Evolutionary conservation across 1,140 invertebrate genomes (phyloP).

Genomic region (Diploscapter pachys): DNA sequence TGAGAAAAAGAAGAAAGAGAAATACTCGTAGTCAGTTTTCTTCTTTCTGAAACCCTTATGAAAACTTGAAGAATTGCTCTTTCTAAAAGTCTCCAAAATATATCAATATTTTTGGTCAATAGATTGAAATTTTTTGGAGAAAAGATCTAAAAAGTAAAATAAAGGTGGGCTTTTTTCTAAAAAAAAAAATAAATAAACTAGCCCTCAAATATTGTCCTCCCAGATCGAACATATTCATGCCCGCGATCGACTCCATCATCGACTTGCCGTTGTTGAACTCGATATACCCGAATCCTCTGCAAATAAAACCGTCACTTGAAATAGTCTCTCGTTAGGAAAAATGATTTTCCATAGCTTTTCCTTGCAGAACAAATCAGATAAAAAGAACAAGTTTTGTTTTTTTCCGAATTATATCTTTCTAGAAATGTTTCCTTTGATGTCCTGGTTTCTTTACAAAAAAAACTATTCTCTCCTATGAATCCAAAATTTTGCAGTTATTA

Average conservation of each 20-base stretch:
- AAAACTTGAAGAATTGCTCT: too few species aligned
- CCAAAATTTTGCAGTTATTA: neutral
- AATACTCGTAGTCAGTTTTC: too few species aligned
- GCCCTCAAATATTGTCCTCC: constrained; percentile 85
- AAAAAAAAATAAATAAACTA: constrained; percentile 10
- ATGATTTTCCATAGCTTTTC: too few species aligned
- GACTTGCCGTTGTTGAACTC: constrained; percentile 91
- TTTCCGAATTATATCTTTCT: constrained; percentile 59
- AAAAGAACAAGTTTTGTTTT: constrained; percentile 62
- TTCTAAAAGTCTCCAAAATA: too few species aligned
- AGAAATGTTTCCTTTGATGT: too few species aligned
- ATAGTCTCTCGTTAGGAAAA: too few species aligned
- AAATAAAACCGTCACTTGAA: constrained; percentile 1
- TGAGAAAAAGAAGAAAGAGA: too few species aligned
- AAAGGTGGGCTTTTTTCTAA: neutral
- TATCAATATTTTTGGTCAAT: too few species aligned
- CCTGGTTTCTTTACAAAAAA: neutral
- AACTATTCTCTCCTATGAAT: constrained; percentile 1
- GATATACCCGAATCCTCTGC: constrained; percentile 89
- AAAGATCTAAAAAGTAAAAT: neutral
- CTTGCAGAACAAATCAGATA: neutral
- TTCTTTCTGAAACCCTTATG: neutral
- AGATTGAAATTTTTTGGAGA: too few species aligned
- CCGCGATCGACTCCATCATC: constrained; percentile 89
- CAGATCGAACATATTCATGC: constrained; percentile 98